These are phyloP conservation scores for Marmota flaviventris DNA, from an alignment of 2,113 vertebrate genomes.

Conservation along the genomic window DNA sequence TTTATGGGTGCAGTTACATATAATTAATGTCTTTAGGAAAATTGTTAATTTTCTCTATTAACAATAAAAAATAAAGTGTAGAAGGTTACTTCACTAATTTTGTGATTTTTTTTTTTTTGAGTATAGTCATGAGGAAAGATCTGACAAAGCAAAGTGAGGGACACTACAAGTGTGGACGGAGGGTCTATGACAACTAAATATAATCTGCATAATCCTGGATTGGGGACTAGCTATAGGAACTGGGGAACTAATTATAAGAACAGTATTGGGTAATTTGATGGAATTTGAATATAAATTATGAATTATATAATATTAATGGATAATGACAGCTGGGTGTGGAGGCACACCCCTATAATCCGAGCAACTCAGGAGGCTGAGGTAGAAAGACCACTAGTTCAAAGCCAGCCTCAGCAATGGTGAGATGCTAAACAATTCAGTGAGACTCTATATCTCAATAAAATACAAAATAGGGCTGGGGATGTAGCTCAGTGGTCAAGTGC, in stretches of 20 bases:
- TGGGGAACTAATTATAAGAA: not conserved
- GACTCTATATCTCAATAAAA: too few species aligned
- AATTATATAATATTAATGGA: not conserved
- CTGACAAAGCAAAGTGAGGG: not conserved
- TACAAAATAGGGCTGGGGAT: too few species aligned
- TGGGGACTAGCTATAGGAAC: too few species aligned
- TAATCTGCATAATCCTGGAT: too few species aligned
- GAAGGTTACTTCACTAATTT: not conserved
- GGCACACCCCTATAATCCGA: too few species aligned
- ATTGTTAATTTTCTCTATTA: not conserved
- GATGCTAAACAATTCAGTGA: too few species aligned
- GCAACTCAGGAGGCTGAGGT: too few species aligned
- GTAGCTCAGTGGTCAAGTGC: too few species aligned
- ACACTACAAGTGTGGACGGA: not conserved
- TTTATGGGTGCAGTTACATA: not conserved
- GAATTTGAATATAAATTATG: not conserved
- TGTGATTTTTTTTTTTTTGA: not conserved
- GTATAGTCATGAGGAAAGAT: not conserved
- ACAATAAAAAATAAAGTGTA: not conserved
- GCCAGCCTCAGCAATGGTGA: too few species aligned
- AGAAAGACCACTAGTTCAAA: too few species aligned
- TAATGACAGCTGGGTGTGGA: too few species aligned
- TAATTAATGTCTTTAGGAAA: not conserved
- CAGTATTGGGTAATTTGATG: not conserved
- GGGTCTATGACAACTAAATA: not conserved